These are phyloP conservation scores for Pelecanoides urinatrix DNA, from an alignment of 2,113 vertebrate species.

Conservation along the genomic window DNA sequence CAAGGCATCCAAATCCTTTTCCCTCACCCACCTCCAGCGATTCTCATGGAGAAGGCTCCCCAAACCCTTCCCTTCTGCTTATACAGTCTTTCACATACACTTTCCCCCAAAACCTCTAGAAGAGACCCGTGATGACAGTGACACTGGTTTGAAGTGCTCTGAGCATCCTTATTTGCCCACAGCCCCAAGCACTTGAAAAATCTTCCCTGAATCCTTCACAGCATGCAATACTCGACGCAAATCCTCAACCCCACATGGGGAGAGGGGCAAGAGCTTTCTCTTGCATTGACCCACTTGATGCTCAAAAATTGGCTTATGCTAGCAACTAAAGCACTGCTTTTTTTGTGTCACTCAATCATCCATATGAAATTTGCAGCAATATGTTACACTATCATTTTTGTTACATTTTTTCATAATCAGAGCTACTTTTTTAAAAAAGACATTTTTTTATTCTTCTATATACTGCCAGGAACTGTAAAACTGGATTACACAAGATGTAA, in stretches of 20 bases:
- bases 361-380: neutral
- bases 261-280: neutral
- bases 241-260: neutral
- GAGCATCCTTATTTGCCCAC: neutral
- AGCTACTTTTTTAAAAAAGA: neutral
- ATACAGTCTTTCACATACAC: fast-evolving
- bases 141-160: neutral
- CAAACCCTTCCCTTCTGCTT: neutral
- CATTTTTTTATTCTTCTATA: neutral
- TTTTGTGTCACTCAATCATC: neutral
- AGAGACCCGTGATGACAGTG: neutral
- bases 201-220: neutral
- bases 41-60: neutral
- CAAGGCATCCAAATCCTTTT: neutral
- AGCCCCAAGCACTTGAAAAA: neutral
- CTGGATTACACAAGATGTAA: neutral
- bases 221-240: fast-evolving
- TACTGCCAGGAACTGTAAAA: neutral
- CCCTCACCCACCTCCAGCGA: neutral
- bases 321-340: neutral
- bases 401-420: neutral
- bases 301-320: neutral
- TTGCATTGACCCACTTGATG: neutral
- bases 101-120: neutral
- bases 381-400: neutral